These are phyloP conservation scores for Adelges cooleyi DNA, from an alignment of 1,140 invertebrate genomes.

Conservation along the genomic window DNA sequence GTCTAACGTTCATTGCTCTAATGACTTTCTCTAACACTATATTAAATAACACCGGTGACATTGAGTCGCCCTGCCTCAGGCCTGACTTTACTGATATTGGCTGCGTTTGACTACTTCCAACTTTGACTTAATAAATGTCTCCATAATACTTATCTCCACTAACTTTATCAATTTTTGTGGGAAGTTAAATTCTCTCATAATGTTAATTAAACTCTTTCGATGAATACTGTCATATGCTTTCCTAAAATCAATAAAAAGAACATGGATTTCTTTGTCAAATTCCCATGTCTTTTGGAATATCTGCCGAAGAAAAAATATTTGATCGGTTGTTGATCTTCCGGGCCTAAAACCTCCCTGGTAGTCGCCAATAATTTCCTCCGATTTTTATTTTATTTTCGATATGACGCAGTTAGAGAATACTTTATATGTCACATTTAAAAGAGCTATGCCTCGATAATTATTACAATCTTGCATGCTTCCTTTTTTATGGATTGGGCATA, in stretches of 20 bases:
- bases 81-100: background rate
- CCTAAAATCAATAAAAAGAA: conserved; percentile 5
- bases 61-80: background rate
- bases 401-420: background rate
- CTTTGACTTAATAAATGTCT: background rate
- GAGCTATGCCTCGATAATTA: conserved; percentile 34
- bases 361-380: background rate
- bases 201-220: background rate
- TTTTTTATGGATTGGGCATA: conserved; percentile 35
- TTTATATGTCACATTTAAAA: conserved; percentile 26
- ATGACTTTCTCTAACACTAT: background rate
- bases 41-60: background rate
- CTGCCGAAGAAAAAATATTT: conserved; percentile 26
- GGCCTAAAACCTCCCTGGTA: conserved; percentile 24
- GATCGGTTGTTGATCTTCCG: conserved; percentile 23
- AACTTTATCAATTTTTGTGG: background rate
- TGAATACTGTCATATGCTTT: background rate
- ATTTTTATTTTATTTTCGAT: background rate
- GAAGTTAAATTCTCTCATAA: background rate
- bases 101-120: background rate
- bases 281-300: conserved; percentile 14
- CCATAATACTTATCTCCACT: background rate
- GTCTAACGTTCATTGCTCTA: background rate
- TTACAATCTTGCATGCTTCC: conserved; percentile 31
- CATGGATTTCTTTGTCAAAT: background rate